A percentile compares a stretch with the other conserved stretches of the same genome.
phyloP scores from a whole-genome alignment of 2,888 invertebrate species.

The Aethes cnicana region DNA sequence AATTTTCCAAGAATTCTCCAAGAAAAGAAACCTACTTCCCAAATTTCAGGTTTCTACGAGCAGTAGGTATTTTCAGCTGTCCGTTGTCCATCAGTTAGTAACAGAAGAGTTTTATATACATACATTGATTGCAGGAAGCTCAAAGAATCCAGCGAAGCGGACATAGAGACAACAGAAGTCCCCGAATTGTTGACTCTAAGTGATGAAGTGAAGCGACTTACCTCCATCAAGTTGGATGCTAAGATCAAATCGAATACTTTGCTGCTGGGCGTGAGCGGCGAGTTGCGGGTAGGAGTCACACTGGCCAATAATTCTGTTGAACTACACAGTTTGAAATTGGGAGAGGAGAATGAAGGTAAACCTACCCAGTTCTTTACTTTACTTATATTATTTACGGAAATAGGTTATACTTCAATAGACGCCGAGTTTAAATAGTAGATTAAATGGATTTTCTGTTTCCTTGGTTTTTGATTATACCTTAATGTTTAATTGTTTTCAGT shows the following conservation, averaged over 20 bases:
- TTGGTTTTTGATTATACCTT: not conserved
- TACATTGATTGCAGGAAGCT: conserved; percentile 52
- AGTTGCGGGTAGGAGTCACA: conserved; percentile 85
- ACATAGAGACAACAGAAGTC: conserved; percentile 53
- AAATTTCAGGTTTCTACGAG: too few relatives aligned
- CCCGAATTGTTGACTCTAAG: conserved; percentile 80
- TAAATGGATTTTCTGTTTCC: too few relatives aligned
- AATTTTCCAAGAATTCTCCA: too few relatives aligned
- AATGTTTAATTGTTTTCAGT: conserved; percentile 47
- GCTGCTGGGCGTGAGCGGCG: conserved; percentile 86
- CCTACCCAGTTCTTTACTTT: too few relatives aligned
- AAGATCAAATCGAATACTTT: conserved; percentile 88
- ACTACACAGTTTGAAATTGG: conserved; percentile 82
- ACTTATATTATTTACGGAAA: too few relatives aligned
- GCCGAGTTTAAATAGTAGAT: too few relatives aligned
- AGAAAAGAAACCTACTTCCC: too few relatives aligned
- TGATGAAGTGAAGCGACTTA: conserved; percentile 88
- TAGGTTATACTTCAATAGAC: too few relatives aligned
- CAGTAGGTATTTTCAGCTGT: too few relatives aligned
- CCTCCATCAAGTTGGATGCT: conserved; percentile 84
- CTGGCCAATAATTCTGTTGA: conserved; percentile 90
- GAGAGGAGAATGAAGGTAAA: conserved; percentile 82
- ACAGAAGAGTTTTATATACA: not conserved
- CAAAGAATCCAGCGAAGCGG: conserved; percentile 61
- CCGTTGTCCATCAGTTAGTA: too few relatives aligned